Evolutionary conservation across 2,797 vertebrate genomes (phyloP).

Genomic region (Sandelia bainsii): DNA sequence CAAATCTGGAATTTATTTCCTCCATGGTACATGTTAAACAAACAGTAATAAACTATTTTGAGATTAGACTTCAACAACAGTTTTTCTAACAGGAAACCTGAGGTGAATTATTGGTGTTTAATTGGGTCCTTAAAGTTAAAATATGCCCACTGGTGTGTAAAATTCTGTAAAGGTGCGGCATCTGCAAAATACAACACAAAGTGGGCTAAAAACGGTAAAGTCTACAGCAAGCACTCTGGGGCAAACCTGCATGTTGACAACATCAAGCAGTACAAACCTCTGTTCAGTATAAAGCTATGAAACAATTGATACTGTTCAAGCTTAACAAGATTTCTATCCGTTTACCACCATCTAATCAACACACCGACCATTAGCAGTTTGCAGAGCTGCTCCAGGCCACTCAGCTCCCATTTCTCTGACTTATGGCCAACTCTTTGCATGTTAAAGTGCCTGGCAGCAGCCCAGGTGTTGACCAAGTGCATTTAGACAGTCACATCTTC

Average conservation of each 20-base stretch:
- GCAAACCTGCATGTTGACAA: slow-evolving; percentile 10
- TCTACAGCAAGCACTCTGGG: neutral
- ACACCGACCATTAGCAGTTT: slow-evolving; percentile 56
- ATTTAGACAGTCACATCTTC: slow-evolving; percentile 28
- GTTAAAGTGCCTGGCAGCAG: slow-evolving; percentile 46
- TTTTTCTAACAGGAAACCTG: neutral
- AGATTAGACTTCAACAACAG: neutral
- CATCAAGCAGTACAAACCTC: slow-evolving; percentile 2
- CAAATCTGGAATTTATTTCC: slow-evolving; percentile 12
- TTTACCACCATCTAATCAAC: slow-evolving; percentile 58
- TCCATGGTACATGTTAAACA: neutral
- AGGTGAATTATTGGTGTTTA: neutral
- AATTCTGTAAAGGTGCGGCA: neutral
- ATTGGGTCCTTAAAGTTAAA: neutral
- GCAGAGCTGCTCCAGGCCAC: slow-evolving; percentile 37
- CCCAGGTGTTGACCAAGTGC: slow-evolving; percentile 36
- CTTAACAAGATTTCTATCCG: slow-evolving; percentile 49
- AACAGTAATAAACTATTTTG: neutral
- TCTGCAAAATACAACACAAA: slow-evolving; percentile 1
- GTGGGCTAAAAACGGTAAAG: slow-evolving; percentile 10
- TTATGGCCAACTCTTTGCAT: slow-evolving; percentile 50
- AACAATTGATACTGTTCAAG: slow-evolving; percentile 40
- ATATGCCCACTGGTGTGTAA: neutral
- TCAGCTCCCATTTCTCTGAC: slow-evolving; percentile 50
- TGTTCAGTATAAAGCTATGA: slow-evolving; percentile 33